Evolutionary conservation across 2,113 vertebrate genomes (phyloP).

Genomic region (Anolis sagrei): DNA sequence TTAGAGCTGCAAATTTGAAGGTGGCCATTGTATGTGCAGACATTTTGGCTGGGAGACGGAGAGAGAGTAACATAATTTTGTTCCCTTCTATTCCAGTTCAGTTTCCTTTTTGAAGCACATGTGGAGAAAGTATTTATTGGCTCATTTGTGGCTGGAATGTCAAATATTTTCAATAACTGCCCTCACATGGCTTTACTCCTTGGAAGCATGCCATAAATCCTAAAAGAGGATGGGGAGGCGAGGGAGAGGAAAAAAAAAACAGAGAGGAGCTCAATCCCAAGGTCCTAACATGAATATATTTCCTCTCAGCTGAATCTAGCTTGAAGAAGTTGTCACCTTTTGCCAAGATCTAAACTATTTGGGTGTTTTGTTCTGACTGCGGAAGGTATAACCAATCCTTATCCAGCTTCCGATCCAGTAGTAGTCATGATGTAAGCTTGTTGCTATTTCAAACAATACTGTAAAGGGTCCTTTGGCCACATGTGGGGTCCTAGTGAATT

Average conservation of each 20-base stretch:
- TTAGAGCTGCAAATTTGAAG: conserved; percentile 80
- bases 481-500: conserved; percentile 68
- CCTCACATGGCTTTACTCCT: conserved; percentile 83
- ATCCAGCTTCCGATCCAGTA: conserved; percentile 74
- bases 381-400: conserved; percentile 71
- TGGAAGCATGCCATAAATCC: conserved; percentile 77
- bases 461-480: conserved; percentile 68
- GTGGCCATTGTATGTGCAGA: conserved; percentile 85
- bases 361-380: conserved; percentile 80
- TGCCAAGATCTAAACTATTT: conserved; percentile 76
- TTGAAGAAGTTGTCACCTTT: conserved; percentile 65
- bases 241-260: conserved; percentile 15
- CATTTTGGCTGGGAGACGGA: conserved; percentile 75
- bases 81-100: conserved; percentile 80
- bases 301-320: conserved; percentile 83
- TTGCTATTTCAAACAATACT: conserved; percentile 74
- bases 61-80: conserved; percentile 85
- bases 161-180: conserved; percentile 91
- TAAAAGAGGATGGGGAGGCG: conserved; percentile 49
- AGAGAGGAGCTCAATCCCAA: conserved; percentile 71
- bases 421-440: conserved; percentile 82
- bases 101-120: conserved; percentile 86
- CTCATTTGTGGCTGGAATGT: conserved; percentile 93
- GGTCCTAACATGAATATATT: conserved; percentile 79
- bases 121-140: conserved; percentile 93